Conservation (phyloP, 2,113 vertebrate genomes). For the Sorex fumeus region DNA sequence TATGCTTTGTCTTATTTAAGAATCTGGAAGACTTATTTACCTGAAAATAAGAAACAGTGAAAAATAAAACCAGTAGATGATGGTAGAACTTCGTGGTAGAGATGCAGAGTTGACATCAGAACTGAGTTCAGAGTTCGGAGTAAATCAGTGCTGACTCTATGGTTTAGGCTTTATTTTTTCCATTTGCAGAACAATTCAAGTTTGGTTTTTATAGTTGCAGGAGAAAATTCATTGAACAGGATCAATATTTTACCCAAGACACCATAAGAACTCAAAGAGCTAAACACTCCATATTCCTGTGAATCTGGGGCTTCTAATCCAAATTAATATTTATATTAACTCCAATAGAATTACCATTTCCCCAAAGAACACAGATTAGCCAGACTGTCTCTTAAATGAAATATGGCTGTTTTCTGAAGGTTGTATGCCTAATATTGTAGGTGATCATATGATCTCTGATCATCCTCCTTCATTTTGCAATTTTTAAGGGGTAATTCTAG, state of each 20-base stretch:
- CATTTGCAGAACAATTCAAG: not conserved
- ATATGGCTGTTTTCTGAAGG: constrained; percentile 10
- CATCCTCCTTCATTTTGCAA: not conserved
- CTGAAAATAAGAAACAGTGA: not conserved
- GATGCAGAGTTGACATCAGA: not conserved
- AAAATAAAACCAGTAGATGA: not conserved
- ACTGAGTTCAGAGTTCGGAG: not conserved
- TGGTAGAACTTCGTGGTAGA: not conserved
- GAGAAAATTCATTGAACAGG: not conserved
- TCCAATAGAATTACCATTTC: not conserved
- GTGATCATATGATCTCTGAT: not conserved
- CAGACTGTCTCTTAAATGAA: not conserved
- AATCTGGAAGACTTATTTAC: not conserved
- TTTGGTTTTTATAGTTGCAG: not conserved
- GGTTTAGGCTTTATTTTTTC: not conserved
- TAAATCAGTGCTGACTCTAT: not conserved
- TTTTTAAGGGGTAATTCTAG: not conserved
- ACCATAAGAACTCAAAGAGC: not conserved
- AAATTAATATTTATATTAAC: too few relatives aligned
- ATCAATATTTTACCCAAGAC: not conserved
- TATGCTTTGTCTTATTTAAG: not conserved
- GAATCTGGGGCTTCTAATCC: not conserved
- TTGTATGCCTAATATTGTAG: not conserved
- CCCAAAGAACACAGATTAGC: not conserved
- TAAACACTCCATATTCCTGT: not conserved